Evolutionary conservation across 2,888 invertebrate genomes (phyloP).

Genomic region (Eumerus sabulonum): DNA sequence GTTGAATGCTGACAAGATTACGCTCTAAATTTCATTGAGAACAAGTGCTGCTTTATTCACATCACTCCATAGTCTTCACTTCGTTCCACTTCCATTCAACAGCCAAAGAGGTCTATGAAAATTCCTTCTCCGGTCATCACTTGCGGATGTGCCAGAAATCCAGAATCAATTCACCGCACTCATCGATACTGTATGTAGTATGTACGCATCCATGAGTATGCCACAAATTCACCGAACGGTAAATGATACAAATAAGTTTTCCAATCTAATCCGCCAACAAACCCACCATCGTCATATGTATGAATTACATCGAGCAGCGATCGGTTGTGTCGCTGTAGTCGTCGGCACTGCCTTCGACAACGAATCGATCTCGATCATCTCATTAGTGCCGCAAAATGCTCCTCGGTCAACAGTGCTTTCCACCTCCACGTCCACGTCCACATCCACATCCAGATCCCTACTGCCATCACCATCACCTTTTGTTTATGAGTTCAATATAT

Average conservation of each 20-base stretch:
- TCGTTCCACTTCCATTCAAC: slow-evolving; percentile 45
- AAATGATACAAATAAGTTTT: slow-evolving; percentile 61
- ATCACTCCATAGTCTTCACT: background rate
- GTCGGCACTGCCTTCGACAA: slow-evolving; percentile 2
- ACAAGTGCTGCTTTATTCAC: too few relatives aligned
- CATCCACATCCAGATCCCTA: too few relatives aligned
- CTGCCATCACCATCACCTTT: background rate
- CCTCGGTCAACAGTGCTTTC: slow-evolving; percentile 12
- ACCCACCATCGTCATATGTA: slow-evolving; percentile 63
- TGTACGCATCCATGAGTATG: background rate
- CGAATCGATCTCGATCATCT: slow-evolving; percentile 58
- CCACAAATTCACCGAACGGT: slow-evolving; percentile 43
- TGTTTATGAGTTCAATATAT: slow-evolving; percentile 55
- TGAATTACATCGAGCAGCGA: slow-evolving; percentile 58
- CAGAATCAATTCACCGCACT: slow-evolving; percentile 29
- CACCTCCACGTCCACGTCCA: background rate
- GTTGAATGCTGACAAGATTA: too few relatives aligned
- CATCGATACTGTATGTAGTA: slow-evolving; percentile 20
- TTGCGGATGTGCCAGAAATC: slow-evolving; percentile 55
- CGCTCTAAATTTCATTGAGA: too few relatives aligned
- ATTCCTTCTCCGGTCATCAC: slow-evolving; percentile 46
- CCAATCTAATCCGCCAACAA: slow-evolving; percentile 65
- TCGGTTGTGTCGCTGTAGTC: background rate
- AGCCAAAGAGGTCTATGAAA: slow-evolving; percentile 25
- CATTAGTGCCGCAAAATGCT: slow-evolving; percentile 62